Conservation (phyloP, 1,140 invertebrate species). For the Notospermus geniculatus region DNA sequence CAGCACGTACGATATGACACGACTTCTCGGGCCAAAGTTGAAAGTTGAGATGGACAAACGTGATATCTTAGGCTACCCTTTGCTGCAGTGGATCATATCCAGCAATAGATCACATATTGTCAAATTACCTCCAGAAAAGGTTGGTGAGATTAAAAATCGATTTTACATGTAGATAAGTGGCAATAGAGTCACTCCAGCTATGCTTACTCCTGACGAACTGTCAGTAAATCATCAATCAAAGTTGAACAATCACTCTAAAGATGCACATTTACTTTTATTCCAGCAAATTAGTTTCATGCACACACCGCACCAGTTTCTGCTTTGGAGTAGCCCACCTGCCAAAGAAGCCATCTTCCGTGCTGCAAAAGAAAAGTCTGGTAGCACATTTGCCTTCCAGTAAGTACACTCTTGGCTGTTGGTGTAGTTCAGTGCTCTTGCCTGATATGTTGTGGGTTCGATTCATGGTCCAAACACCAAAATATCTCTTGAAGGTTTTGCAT, state of each 20-base stretch:
- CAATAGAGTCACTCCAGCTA: neutral
- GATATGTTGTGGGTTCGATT: neutral
- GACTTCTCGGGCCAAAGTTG: conserved; percentile 16
- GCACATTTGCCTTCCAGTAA: conserved; percentile 52
- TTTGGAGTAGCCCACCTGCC: conserved; percentile 44
- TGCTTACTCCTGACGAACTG: too few species aligned
- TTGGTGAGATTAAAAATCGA: conserved; percentile 7
- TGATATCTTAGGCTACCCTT: conserved; percentile 33
- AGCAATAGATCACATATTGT: conserved; percentile 50
- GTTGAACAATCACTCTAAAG: too few species aligned
- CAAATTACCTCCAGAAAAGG: conserved; percentile 35
- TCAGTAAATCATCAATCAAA: too few species aligned
- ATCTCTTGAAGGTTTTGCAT: neutral
- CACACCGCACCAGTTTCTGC: conserved; percentile 49
- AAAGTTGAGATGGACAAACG: conserved; percentile 27
- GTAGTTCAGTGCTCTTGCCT: neutral
- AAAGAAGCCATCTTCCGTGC: conserved; percentile 44
- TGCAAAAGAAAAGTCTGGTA: conserved; percentile 38
- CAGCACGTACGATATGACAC: conserved; percentile 28
- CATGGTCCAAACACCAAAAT: neutral
- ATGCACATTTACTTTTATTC: conserved; percentile 11
- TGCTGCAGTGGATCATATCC: conserved; percentile 47
- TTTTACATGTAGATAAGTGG: neutral
- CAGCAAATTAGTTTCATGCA: conserved; percentile 44
- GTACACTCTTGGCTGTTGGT: conserved; percentile 17